These are phyloP conservation scores for Bombylius major DNA, from an alignment of 2,888 invertebrate species.

Conservation along the genomic window DNA sequence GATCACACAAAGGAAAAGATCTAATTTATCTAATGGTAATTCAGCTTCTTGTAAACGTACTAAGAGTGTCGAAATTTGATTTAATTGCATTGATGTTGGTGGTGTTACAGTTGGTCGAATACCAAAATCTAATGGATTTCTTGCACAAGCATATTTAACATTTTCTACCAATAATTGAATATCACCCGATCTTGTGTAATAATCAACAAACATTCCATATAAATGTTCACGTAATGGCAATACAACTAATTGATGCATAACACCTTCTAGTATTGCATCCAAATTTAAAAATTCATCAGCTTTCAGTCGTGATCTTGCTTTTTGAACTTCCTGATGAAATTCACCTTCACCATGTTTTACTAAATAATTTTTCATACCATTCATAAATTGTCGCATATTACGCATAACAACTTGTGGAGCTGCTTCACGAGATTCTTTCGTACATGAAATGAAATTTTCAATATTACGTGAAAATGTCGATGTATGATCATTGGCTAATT, in stretches of 20 bases:
- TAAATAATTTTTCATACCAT: constrained; percentile 95
- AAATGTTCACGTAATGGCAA: constrained; percentile 72
- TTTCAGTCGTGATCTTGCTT: constrained; percentile 49
- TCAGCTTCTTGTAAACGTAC: constrained; percentile 79
- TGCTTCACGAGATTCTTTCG: constrained; percentile 76
- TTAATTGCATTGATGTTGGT: constrained; percentile 61
- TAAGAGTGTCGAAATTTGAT: constrained; percentile 65
- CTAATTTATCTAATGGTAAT: constrained; percentile 84
- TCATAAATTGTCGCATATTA: constrained; percentile 93
- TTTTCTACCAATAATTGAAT: constrained; percentile 51
- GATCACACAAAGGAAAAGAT: constrained; percentile 78
- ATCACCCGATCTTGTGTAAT: constrained; percentile 65
- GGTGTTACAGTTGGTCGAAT: constrained; percentile 54
- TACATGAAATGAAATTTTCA: constrained; percentile 87
- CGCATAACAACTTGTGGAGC: constrained; percentile 81
- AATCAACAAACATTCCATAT: constrained; percentile 73
- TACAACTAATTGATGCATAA: constrained; percentile 85
- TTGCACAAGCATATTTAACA: constrained; percentile 33
- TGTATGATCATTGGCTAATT: constrained; percentile 67
- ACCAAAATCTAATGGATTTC: constrained; percentile 32
- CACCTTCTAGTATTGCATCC: constrained; percentile 88
- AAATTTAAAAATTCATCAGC: constrained; percentile 87
- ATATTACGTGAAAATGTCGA: constrained; percentile 88
- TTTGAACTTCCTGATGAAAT: constrained; percentile 80
- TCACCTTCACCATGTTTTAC: constrained; percentile 91